A percentile compares a stretch with the other conserved stretches of the same genome.
These are phyloP conservation scores for Anastatus disparis DNA, from an alignment of 1,140 invertebrate genomes.

Conservation along the genomic window DNA sequence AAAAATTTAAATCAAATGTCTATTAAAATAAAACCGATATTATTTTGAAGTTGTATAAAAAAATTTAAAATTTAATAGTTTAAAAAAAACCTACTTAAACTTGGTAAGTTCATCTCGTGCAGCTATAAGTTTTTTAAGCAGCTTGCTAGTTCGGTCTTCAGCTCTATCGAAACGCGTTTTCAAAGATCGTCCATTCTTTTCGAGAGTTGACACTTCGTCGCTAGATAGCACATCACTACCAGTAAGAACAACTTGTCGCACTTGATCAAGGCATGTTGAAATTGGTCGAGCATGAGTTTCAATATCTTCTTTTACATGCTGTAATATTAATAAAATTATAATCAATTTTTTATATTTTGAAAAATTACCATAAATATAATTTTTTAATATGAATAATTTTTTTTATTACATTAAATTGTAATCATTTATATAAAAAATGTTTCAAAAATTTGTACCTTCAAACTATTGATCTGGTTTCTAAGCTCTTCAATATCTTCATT, in stretches of 20 bases:
- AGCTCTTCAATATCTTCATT: constrained; percentile 90
- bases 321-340: constrained; percentile 43
- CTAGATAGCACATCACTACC: constrained; percentile 89
- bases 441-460: constrained; percentile 74
- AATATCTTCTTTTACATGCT: constrained; percentile 92
- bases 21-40: too few relatives aligned
- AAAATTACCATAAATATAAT: too few relatives aligned
- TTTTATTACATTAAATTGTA: too few relatives aligned
- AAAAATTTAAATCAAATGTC: too few relatives aligned
- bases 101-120: constrained; percentile 90
- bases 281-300: constrained; percentile 87
- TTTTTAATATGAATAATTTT: too few relatives aligned
- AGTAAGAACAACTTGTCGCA: constrained; percentile 88
- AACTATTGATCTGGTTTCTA: constrained; percentile 87
- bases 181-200: constrained; percentile 84
- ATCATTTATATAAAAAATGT: too few relatives aligned
- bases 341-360: constrained; percentile 39
- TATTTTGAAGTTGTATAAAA: background rate
- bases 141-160: constrained; percentile 79
- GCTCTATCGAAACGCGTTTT: constrained; percentile 87
- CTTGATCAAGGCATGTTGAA: constrained; percentile 85
- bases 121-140: constrained; percentile 79
- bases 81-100: constrained; percentile 71
- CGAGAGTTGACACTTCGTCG: constrained; percentile 86
- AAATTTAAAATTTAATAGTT: background rate